These are phyloP conservation scores for Theodoxus fluviatilis DNA, from an alignment of 2,888 invertebrate genomes.

Conservation along the genomic window DNA sequence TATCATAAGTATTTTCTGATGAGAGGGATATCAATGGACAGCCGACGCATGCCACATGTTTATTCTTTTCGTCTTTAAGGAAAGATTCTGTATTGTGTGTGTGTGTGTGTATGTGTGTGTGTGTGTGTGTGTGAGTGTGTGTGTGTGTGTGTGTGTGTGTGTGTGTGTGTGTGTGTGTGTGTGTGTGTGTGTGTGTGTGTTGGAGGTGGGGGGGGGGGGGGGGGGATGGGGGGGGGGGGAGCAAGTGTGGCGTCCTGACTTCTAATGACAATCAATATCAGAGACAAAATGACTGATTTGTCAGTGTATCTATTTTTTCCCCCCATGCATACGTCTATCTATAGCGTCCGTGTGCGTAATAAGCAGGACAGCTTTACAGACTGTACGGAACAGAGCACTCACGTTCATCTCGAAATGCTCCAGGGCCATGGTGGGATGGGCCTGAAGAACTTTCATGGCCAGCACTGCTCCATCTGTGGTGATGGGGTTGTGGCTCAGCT, in stretches of 20 bases:
- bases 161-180: slow-evolving; percentile 7
- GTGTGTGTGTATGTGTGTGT: too few species aligned
- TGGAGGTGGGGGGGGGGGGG: neutral
- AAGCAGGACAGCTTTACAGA: neutral
- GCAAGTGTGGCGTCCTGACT: too few species aligned
- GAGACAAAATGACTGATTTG: neutral
- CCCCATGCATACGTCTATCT: neutral
- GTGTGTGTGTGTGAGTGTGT: slow-evolving; percentile 10
- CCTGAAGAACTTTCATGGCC: slow-evolving; percentile 6
- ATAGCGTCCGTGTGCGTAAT: neutral
- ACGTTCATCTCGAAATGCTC: slow-evolving; percentile 3
- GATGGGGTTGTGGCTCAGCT: slow-evolving; percentile 26
- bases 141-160: slow-evolving; percentile 16
- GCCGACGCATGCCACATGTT: too few species aligned
- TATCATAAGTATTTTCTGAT: too few species aligned
- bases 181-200: neutral
- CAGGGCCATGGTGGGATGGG: slow-evolving; percentile 3
- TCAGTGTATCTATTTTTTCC: neutral
- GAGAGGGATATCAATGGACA: too few species aligned
- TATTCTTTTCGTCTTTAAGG: neutral
- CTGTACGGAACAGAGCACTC: neutral
- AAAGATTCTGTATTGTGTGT: too few species aligned
- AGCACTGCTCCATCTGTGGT: slow-evolving; percentile 25
- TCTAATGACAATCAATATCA: too few species aligned
- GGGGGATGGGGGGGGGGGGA: slow-evolving; percentile 1